phyloP scores from a whole-genome alignment of 1,140 invertebrate species.

The Zaprionus capensis region DNA sequence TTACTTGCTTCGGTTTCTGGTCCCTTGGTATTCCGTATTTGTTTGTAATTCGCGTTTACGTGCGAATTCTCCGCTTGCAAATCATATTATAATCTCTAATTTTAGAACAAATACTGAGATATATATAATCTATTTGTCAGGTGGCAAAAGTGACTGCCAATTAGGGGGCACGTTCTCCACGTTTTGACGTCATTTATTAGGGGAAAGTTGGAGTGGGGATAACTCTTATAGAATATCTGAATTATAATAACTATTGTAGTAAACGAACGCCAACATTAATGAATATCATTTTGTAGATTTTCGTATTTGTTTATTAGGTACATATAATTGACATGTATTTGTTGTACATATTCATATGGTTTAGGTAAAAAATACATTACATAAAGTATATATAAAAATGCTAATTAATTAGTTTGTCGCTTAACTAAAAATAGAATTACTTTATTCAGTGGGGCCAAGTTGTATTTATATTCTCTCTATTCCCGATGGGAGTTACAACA shows the following conservation, averaged over 20 bases:
- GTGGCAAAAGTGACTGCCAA: not conserved
- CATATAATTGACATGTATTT: slow-evolving; percentile 49
- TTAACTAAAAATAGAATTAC: slow-evolving; percentile 55
- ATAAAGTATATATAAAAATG: slow-evolving; percentile 56
- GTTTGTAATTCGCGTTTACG: slow-evolving; percentile 9
- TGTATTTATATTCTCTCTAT: not conserved
- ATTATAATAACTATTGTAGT: not conserved
- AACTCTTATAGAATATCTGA: too few relatives aligned
- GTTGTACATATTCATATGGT: slow-evolving; percentile 58
- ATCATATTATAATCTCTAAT: not conserved
- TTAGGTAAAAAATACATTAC: slow-evolving; percentile 59
- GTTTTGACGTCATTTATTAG: not conserved
- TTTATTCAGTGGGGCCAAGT: not conserved
- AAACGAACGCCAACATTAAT: not conserved
- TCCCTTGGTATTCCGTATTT: not conserved
- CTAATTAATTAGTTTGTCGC: slow-evolving; percentile 57
- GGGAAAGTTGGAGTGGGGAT: not conserved
- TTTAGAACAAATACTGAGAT: not conserved
- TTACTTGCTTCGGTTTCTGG: not conserved
- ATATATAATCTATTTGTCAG: slow-evolving; percentile 10
- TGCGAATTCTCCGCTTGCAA: not conserved
- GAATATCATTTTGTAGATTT: slow-evolving; percentile 1
- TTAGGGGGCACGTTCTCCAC: not conserved
- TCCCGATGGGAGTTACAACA: slow-evolving; percentile 4
- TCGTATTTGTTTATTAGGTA: slow-evolving; percentile 62